These are phyloP conservation scores for Diplodus puntazzo DNA, from an alignment of 2,797 vertebrate species.

Conservation along the genomic window DNA sequence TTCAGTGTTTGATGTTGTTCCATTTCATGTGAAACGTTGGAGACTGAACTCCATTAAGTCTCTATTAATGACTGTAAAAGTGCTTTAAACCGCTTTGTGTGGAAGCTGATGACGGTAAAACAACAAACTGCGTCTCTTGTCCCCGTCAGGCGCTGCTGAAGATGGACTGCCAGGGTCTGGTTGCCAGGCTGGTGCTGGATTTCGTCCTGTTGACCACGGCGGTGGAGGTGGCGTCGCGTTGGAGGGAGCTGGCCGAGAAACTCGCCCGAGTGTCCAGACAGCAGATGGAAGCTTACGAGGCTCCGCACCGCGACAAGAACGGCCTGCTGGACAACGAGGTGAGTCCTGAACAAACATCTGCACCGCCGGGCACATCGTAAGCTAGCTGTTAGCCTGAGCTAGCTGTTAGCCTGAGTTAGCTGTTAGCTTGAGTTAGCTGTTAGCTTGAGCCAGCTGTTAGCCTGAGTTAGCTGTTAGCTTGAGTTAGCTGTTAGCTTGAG, in stretches of 20 bases:
- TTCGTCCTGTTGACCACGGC: conserved; percentile 95
- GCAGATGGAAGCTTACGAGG: conserved; percentile 98
- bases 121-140: background rate
- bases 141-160: conserved; percentile 92
- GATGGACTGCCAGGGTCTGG: conserved; percentile 98
- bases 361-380: too few species aligned
- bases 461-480: too few species aligned
- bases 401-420: too few species aligned
- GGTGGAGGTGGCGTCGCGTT: conserved; percentile 95
- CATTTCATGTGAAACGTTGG: background rate
- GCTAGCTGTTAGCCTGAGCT: too few species aligned
- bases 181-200: conserved; percentile 93
- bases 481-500: too few species aligned
- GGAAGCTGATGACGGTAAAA: background rate
- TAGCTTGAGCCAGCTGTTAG: too few species aligned
- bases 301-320: conserved; percentile 92
- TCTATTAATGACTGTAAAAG: too few species aligned
- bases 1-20: background rate
- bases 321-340: conserved; percentile 94
- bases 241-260: conserved; percentile 96
- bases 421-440: too few species aligned
- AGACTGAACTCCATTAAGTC: too few species aligned
- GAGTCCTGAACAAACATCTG: conserved; percentile 49
- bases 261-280: conserved; percentile 92
- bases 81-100: too few species aligned